Base-by-base conservation (phyloP, 2,888 invertebrate species). In the Caenorhabditis sp. region DNA sequence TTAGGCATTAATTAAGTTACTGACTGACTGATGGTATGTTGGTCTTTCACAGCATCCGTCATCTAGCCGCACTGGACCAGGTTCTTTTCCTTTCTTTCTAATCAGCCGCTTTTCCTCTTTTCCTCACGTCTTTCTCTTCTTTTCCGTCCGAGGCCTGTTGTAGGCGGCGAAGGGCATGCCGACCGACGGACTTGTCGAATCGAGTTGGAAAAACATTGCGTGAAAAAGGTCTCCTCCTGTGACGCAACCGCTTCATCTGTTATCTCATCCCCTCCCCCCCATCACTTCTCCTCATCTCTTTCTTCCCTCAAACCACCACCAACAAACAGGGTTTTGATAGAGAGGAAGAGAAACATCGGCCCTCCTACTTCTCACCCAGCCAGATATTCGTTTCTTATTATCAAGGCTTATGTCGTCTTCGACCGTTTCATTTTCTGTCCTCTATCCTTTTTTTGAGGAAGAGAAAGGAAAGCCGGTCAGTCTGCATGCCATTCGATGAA, bases 241-340 rank as follows among this genome's bases (percentile, higher is more conserved):
- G 80, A 80, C 80, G 80, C 74, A 80, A 80, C n/a, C 74, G 58
- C 69, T 74, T 72, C 58, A 70, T 78, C 58, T 78, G 65, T 80
- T 72, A 80, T 80, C 80, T 74, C 62, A 80, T 71, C 65, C 69
- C 18, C 62, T 44, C 68, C 69, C 56, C n/a, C n/a, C n/a, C n/a
- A n/a, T n/a, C n/a, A n/a, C n/a, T n/a, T n/a, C n/a, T n/a, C n/a
- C n/a, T n/a, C n/a, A 37, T 62, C 37, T 20, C 11, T 56, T 26
- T 62, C 74, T 69, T 68, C 51, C 56, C 77, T 69, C 69, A 69
- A 53, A 61, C 77, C 61, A 68, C 69, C 69, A 69, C 64, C 67
- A 67, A 55, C 61, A 80, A 80, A 80, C 80, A 80, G 80, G 80
- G 80, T 80, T 80, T 79, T 80, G 80, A 80, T 74, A 74, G 70